phyloP scores from a whole-genome alignment of 2,797 vertebrate genomes.

The Hemibagrus guttatus region DNA sequence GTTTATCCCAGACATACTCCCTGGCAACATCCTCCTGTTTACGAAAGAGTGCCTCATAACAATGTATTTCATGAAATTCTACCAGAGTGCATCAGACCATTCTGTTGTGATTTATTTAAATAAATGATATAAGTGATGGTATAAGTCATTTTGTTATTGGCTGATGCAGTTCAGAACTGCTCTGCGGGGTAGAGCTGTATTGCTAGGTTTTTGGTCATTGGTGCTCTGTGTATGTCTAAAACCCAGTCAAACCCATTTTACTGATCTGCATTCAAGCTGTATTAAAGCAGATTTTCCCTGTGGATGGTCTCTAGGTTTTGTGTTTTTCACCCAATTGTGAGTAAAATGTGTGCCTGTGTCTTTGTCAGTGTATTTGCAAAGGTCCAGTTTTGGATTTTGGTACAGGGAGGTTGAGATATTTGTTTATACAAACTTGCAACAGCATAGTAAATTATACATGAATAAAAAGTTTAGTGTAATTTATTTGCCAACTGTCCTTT shows the following conservation, averaged over 20 bases:
- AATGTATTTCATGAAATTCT: conserved; percentile 40
- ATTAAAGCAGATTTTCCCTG: conserved; percentile 61
- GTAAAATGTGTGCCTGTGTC: not conserved
- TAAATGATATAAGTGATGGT: not conserved
- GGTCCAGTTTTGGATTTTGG: not conserved
- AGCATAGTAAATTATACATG: not conserved
- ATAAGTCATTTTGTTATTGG: conserved; percentile 32
- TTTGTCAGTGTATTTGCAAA: not conserved
- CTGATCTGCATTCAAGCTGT: conserved; percentile 55
- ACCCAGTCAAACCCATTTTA: conserved; percentile 42
- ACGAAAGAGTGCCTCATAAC: conserved; percentile 46
- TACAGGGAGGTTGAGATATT: not conserved
- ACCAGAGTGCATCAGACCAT: conserved; percentile 34
- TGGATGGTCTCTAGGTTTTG: conserved; percentile 27
- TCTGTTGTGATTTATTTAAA: not conserved
- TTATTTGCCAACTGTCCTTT: not conserved
- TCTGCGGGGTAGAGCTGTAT: conserved; percentile 34
- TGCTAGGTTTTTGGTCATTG: conserved; percentile 46
- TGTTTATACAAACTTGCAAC: conserved; percentile 2
- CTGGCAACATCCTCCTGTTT: conserved; percentile 33
- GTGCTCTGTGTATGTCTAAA: conserved; percentile 42
- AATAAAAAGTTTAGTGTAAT: not conserved
- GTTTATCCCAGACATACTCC: conserved; percentile 19
- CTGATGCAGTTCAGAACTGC: conserved; percentile 33
- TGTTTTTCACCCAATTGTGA: conserved; percentile 10